These are phyloP conservation scores for Illadopsis cleaveri DNA, from an alignment of 2,113 vertebrate species.

Conservation along the genomic window DNA sequence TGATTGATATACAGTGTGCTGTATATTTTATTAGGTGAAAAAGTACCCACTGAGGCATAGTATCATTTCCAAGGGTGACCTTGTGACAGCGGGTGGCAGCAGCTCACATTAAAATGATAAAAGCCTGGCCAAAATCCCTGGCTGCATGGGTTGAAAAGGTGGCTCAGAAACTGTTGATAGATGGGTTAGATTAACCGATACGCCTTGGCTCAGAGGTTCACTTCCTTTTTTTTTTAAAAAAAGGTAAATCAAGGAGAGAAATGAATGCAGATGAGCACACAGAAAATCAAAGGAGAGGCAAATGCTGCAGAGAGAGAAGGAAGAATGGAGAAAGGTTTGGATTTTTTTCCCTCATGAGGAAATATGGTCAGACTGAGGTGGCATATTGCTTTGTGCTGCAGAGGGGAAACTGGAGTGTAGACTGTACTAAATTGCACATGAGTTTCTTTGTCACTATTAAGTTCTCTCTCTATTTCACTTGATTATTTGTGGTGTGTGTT, in stretches of 20 bases:
- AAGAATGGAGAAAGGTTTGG: background rate
- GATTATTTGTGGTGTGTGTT: background rate
- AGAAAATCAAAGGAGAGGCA: background rate
- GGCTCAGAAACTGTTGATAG: constrained; percentile 39
- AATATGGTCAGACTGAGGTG: background rate
- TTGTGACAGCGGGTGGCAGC: constrained; percentile 53
- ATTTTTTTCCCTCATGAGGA: background rate
- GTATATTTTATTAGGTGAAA: constrained; percentile 63
- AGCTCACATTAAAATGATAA: constrained; percentile 63
- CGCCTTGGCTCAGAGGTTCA: background rate
- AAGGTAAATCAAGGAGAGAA: background rate
- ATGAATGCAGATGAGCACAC: background rate
- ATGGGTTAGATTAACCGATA: constrained; percentile 39
- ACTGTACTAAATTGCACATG: background rate
- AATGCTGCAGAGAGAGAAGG: background rate
- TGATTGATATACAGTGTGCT: constrained; percentile 25
- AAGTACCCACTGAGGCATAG: constrained; percentile 60
- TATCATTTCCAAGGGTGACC: constrained; percentile 64
- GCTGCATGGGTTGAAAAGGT: constrained; percentile 5
- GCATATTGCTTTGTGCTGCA: background rate
- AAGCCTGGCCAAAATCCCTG: constrained; percentile 26
- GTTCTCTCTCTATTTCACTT: background rate
- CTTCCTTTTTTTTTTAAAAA: background rate
- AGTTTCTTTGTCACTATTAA: background rate
- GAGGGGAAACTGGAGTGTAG: background rate